Evolutionary conservation across 2,888 invertebrate genomes (phyloP).

Genomic region (Sepiola atlantica): DNA sequence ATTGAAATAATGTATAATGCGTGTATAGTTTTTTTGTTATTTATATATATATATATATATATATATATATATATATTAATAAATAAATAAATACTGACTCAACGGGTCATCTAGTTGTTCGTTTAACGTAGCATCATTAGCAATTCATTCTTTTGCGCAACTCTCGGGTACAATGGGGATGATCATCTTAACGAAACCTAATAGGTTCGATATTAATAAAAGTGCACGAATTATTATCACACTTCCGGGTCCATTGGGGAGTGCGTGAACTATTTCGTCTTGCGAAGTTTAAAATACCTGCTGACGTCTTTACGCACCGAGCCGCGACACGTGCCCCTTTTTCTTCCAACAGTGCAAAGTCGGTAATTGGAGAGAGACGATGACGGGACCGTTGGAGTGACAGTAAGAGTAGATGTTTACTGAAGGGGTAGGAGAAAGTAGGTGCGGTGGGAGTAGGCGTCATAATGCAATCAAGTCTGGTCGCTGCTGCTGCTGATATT

Average conservation of each 20-base stretch:
- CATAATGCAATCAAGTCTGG: constrained; percentile 8
- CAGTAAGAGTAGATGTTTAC: background rate
- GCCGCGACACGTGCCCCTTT: background rate
- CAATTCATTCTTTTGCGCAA: background rate
- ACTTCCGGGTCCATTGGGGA: too few species aligned
- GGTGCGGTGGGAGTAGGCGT: background rate
- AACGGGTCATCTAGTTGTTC: background rate
- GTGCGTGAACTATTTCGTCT: too few species aligned
- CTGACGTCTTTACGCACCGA: background rate
- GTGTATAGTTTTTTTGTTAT: background rate
- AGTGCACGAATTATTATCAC: background rate
- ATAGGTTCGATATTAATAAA: background rate
- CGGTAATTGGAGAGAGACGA: background rate
- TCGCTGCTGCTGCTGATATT: background rate
- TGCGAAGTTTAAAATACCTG: too few species aligned
- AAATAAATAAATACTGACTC: background rate
- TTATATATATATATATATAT: background rate
- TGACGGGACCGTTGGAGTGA: background rate
- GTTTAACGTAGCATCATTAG: too few species aligned
- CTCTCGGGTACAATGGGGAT: background rate
- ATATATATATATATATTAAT: constrained; percentile 2
- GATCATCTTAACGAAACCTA: background rate
- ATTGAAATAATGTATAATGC: too few species aligned
- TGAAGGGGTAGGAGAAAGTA: background rate
- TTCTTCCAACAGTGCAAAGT: background rate